Base-by-base conservation (phyloP, 2,797 vertebrate genomes). In the Diplodus puntazzo region DNA sequence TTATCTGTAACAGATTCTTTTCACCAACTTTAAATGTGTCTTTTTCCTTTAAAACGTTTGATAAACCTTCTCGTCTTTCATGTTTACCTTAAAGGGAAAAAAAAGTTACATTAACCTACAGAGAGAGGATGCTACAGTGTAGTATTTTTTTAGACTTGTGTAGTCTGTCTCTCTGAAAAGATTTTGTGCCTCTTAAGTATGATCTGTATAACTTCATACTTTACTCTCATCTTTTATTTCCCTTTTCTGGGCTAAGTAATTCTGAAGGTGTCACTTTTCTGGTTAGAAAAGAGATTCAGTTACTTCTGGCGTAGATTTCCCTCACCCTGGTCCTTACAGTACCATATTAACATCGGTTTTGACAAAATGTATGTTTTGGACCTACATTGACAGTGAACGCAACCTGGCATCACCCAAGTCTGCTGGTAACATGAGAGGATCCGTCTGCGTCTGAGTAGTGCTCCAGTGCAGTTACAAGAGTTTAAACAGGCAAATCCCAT, bases 171-270 rank as follows among this genome's bases (percentile, higher is more conserved):
- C 65, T 79, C 57, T 76, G 21, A 78, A 78, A 77, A 73, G 16
- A 74, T 70, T 72, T 46, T 73, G 84, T 90, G 90, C 84, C 81
- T 90, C 85, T 73, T 42, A 12, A 76, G 69, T 85, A 69, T 67
- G 80, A 87, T 74, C 34, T 76, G 25, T 78, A 55, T 58, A 48
- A 65, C 73, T 73, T 78, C 74, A 76, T 83, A 85, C 70, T 14
- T 27, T 27, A 6, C 53, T 80, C 63, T 18, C 43, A 45, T 68
- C 30, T 65, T 78, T 68, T 27, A 27, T 43, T 61, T 45, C 11
- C 48, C 54, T 9, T 75, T 53, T 61, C 17, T 69, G 4, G 46
- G 34, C 34, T 49, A 2, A 59, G 46, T 62, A 52, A 59, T 8
- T 25, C 58, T 25, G 25, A 1, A 69, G n/a, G 23, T 54, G 53